phyloP scores from a whole-genome alignment of 2,797 vertebrate genomes.

The Enteromius afrohamiltoni region DNA sequence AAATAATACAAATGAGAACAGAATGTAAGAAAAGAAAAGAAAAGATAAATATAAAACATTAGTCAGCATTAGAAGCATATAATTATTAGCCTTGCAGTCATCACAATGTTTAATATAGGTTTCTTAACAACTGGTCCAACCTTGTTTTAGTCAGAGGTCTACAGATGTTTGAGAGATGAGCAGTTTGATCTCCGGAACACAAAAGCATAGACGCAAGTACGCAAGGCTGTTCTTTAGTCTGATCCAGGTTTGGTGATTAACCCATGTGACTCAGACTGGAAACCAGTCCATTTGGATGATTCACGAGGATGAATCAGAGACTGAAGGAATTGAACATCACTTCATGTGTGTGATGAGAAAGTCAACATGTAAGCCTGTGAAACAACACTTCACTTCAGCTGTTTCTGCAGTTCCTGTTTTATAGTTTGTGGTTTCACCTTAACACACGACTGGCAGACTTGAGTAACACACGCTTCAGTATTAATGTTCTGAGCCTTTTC shows the following conservation, averaged over 20 bases:
- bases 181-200: conserved; percentile 25
- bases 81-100: not conserved
- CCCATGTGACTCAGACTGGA: conserved; percentile 41
- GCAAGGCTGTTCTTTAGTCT: conserved; percentile 16
- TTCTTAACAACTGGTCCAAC: not conserved
- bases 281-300: conserved; percentile 30
- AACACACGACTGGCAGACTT: not conserved
- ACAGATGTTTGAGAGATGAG: not conserved
- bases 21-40: conserved; percentile 28
- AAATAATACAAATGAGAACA: conserved; percentile 40
- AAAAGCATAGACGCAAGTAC: conserved; percentile 20
- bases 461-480: not conserved
- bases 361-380: conserved; percentile 10
- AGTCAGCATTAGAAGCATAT: conserved; percentile 5
- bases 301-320: conserved; percentile 39
- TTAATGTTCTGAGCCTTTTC: not conserved
- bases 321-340: conserved; percentile 4
- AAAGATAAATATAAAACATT: conserved; percentile 24
- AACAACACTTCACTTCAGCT: not conserved
- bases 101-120: not conserved
- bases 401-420: conserved; percentile 3
- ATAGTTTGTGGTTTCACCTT: not conserved
- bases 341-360: conserved; percentile 2
- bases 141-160: conserved; percentile 15
- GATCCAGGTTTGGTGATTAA: conserved; percentile 48